Conservation (phyloP, 2,113 vertebrate genomes). For the Daboia siamensis region DNA sequence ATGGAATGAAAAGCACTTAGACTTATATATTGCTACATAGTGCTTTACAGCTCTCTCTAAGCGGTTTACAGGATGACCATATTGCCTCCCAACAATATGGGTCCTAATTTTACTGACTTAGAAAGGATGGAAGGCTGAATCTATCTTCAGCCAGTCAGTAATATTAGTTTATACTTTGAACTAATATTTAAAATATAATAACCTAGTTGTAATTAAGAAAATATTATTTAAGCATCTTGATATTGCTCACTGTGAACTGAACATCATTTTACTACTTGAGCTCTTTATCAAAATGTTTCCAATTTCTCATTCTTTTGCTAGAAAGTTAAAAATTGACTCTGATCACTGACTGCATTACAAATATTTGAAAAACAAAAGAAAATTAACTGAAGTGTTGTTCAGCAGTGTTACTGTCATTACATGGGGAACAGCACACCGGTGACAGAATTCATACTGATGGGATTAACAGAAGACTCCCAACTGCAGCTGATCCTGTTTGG, state of each 20-base stretch:
- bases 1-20: too few relatives aligned
- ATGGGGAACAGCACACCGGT: conserved; percentile 1
- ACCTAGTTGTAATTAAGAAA: too few relatives aligned
- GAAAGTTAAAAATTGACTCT: background rate
- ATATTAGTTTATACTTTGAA: too few relatives aligned
- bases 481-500: conserved; percentile 19
- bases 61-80: too few relatives aligned
- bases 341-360: background rate
- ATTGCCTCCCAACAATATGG: too few relatives aligned
- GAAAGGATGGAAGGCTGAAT: too few relatives aligned
- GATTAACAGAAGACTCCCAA: background rate
- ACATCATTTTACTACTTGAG: background rate
- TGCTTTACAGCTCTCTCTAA: too few relatives aligned
- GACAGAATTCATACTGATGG: conserved; percentile 20
- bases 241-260: background rate
- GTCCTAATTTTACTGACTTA: too few relatives aligned
- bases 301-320: background rate
- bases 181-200: too few relatives aligned
- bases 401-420: background rate
- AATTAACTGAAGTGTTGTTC: background rate
- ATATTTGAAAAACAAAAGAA: background rate
- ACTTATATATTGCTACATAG: too few relatives aligned
- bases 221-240: too few relatives aligned
- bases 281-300: background rate
- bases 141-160: too few relatives aligned